Evolutionary conservation across 2,888 invertebrate species (phyloP), one percentile per base, ranked within the genome.

Genomic region (Diplazon laetatorius): DNA sequence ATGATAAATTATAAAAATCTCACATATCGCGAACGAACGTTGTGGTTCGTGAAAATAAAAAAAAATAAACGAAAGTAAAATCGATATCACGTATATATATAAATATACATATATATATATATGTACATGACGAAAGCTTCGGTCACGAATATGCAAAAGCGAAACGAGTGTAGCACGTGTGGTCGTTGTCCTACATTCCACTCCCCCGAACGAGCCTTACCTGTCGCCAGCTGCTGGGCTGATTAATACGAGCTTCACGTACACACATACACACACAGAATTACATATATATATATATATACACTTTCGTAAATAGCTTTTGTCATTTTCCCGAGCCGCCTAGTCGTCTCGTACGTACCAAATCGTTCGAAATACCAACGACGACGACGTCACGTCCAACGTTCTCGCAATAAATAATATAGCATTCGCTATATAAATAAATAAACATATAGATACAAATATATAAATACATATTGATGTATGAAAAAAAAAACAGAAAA

Each of bases 71-170:
- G 57, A 12, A 68, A 37, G 55, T 22, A 70, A 71, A 77, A 77
- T 73, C 69, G 30, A 62, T 72, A 73, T 57, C 39, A 57, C 59
- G 20, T 39, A n/a, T n/a, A n/a, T n/a, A n/a, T n/a, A n/a, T n/a
- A n/a, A n/a, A n/a, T n/a, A n/a, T n/a, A n/a, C n/a, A n/a, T n/a
- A n/a, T n/a, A n/a, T n/a, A n/a, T n/a, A n/a, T n/a, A n/a, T n/a
- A n/a, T n/a, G n/a, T 71, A 50, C 62, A 57, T 50, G 57, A 37
- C 46, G 22, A 10, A 25, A n/a, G 25, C 16, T 65, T 65, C 39
- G 50, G 48, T 37, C 60, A 39, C 60, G 55, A 62, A 71, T 63
- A 44, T 71, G 39, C n/a, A 35, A 22, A 52, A 6, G 30, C 30
- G 44, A 44, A n/a, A 12, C 16, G 57, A 22, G 48, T 10, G 63